phyloP scores from a whole-genome alignment of 2,113 vertebrate species.

The Marmota flaviventris region DNA sequence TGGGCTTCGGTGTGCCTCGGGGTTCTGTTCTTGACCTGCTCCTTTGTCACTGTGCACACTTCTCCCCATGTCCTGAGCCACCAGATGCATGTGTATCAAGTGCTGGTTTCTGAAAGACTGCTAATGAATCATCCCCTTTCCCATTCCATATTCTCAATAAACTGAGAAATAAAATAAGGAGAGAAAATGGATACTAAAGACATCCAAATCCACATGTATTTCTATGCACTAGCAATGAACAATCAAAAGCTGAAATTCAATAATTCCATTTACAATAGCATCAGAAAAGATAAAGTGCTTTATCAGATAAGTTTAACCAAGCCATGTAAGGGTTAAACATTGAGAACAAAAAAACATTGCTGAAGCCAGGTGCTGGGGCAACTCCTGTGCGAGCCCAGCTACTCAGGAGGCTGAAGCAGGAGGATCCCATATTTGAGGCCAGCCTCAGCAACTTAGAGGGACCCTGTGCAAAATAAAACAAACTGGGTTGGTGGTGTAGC shows the following conservation, averaged over 20 bases:
- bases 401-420: too few relatives aligned
- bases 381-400: too few relatives aligned
- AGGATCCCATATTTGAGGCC: too few relatives aligned
- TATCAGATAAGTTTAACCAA: neutral
- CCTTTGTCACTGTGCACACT: too few relatives aligned
- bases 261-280: neutral
- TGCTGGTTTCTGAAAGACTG: neutral
- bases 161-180: neutral
- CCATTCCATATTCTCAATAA: neutral
- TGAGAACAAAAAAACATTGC: neutral
- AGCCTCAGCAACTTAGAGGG: too few relatives aligned
- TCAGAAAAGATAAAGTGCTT: slow-evolving; percentile 4
- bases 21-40: neutral
- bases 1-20: neutral
- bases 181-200: neutral
- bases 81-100: neutral
- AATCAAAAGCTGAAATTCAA: slow-evolving; percentile 1
- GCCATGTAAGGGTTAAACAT: neutral
- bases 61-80: neutral
- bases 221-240: neutral
- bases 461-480: too few relatives aligned
- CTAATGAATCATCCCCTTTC: neutral
- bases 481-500: too few relatives aligned
- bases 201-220: neutral
- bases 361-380: too few relatives aligned